These are phyloP conservation scores for Toxotes jaculatrix DNA, from an alignment of 2,113 vertebrate species.

Conservation along the genomic window DNA sequence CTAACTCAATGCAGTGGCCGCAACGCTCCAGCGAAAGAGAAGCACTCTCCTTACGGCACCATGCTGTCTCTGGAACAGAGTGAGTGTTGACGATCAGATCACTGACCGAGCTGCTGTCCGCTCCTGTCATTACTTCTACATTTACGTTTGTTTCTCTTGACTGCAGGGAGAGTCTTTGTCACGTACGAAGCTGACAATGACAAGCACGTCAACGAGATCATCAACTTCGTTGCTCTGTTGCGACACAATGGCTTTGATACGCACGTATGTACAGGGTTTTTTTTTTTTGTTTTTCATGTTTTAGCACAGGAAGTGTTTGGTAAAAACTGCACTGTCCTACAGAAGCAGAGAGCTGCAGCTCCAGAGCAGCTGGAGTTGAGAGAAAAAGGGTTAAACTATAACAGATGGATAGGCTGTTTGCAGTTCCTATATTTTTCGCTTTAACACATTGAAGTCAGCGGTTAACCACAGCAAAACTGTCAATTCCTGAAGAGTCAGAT, in stretches of 20 bases:
- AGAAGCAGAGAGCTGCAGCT: background rate
- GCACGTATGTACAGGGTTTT: constrained; percentile 71
- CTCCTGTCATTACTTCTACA: background rate
- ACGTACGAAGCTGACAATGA: constrained; percentile 86
- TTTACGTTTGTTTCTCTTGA: background rate
- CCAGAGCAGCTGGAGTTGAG: background rate
- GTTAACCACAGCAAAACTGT: background rate
- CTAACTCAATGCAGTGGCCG: constrained; percentile 23
- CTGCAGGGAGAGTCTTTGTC: constrained; percentile 85
- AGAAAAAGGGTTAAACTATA: no score
- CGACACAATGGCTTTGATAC: constrained; percentile 87
- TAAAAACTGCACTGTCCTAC: no score
- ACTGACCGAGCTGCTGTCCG: background rate
- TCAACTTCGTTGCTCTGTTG: constrained; percentile 86
- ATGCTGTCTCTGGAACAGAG: constrained; percentile 84
- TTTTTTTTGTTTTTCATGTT: background rate
- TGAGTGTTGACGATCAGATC: constrained; percentile 60
- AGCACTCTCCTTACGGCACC: constrained; percentile 49
- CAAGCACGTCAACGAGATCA: constrained; percentile 85
- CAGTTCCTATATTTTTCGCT: no score
- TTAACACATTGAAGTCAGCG: background rate
- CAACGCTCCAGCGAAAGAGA: constrained; percentile 53
- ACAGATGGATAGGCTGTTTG: no score
- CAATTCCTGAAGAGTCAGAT: no score
- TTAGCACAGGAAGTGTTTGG: background rate